Conservation (phyloP, 2,113 vertebrate species). For the Callorhinus ursinus region DNA sequence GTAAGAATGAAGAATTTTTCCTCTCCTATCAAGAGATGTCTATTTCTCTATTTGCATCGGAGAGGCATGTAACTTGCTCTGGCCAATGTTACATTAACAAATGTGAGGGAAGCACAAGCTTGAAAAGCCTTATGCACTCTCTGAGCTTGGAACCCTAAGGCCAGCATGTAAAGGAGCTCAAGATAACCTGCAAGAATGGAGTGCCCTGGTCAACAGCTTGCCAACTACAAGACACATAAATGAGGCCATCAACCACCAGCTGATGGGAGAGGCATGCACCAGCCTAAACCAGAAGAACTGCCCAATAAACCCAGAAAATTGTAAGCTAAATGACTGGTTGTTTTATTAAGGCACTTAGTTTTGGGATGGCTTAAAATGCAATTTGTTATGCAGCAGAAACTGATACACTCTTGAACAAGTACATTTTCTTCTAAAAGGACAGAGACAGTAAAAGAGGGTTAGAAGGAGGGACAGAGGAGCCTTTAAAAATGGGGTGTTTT, state of each 20-base stretch:
- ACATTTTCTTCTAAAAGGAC: constrained; percentile 2
- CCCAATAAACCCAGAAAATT: background rate
- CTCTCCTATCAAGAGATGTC: background rate
- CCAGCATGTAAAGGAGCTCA: background rate
- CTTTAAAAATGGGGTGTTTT: background rate
- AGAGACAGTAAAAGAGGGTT: background rate
- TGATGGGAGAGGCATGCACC: background rate
- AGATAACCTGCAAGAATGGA: background rate
- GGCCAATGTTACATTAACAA: background rate
- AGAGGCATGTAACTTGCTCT: background rate
- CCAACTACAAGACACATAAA: background rate
- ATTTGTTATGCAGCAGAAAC: background rate
- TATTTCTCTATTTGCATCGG: background rate
- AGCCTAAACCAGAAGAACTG: background rate
- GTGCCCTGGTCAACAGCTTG: background rate
- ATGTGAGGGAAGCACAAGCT: background rate
- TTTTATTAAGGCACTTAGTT: background rate
- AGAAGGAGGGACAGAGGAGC: rapidly evolving
- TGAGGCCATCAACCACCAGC: background rate
- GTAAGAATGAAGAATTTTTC: background rate
- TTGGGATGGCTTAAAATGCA: background rate
- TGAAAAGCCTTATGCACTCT: background rate
- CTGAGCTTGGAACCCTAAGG: background rate
- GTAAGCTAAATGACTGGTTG: background rate
- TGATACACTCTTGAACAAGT: background rate